Percentiles rank a stretch among this genome's conserved stretches.
Conservation (phyloP, 2,888 invertebrate genomes). For the Stenchaetothrips biformis region DNA sequence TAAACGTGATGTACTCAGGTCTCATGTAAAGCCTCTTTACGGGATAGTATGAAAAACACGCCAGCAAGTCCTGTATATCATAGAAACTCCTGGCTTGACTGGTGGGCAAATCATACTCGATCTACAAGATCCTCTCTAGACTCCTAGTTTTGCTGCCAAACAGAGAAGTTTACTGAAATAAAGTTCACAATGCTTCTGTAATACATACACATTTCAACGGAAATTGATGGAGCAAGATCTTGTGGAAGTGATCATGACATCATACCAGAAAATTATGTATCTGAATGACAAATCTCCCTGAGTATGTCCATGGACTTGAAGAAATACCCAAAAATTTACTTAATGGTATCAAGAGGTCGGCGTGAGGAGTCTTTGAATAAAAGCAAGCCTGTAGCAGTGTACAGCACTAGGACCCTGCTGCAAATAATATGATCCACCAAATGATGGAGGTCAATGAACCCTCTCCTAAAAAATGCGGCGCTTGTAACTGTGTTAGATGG, state of each 20-base stretch:
- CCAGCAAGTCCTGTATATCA: background rate
- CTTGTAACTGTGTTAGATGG: no score
- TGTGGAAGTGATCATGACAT: slow-evolving; percentile 40
- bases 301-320: background rate
- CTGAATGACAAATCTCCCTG: background rate
- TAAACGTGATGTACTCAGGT: background rate
- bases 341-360: background rate
- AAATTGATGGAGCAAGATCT: slow-evolving; percentile 42
- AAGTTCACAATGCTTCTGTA: slow-evolving; percentile 43
- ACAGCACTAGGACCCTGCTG: no score
- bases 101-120: slow-evolving; percentile 38
- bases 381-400: no score
- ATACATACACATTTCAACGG: background rate
- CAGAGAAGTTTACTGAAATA: slow-evolving; percentile 57
- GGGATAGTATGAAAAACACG: slow-evolving; percentile 7
- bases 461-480: no score
- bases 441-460: no score
- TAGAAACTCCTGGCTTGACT: background rate
- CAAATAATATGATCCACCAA: no score
- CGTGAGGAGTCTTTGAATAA: background rate
- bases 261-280: slow-evolving; percentile 43
- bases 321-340: background rate
- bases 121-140: slow-evolving; percentile 58
- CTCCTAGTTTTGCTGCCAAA: slow-evolving; percentile 58
- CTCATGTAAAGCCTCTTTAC: background rate